Evolutionary conservation across 2,888 invertebrate species (phyloP).

Genomic region (Eueremaeus valkanovi): DNA sequence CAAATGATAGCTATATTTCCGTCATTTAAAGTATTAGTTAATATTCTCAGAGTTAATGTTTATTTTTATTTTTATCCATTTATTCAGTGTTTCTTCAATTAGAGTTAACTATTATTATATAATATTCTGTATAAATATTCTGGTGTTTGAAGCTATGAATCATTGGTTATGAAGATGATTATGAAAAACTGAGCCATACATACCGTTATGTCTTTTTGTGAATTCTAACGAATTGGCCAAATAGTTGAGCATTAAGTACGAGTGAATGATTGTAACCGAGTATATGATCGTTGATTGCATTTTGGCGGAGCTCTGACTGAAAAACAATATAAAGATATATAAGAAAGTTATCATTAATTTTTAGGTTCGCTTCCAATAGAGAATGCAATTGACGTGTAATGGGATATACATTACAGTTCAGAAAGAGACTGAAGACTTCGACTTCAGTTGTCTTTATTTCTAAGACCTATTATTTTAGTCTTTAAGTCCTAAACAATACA

Average conservation of each 20-base stretch:
- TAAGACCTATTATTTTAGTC: not conserved
- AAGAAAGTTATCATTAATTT: slow-evolving; percentile 21
- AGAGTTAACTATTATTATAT: no score
- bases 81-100: no score
- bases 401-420: not conserved
- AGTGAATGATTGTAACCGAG: slow-evolving; percentile 23
- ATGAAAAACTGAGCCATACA: not conserved
- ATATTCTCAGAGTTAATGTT: not conserved
- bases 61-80: no score
- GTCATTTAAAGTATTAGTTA: not conserved
- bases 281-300: slow-evolving; percentile 26
- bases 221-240: not conserved
- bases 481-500: not conserved
- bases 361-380: no score
- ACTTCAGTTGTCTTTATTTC: no score
- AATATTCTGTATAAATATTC: no score
- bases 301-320: slow-evolving; percentile 13
- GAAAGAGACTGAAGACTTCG: no score
- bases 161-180: not conserved
- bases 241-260: not conserved
- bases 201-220: slow-evolving; percentile 26
- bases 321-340: not conserved
- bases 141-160: no score
- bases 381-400: slow-evolving; percentile 15
- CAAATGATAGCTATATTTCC: not conserved